Evolutionary conservation across 2,797 vertebrate genomes (phyloP).

Genomic region (Aselliscus stoliczkanus): DNA sequence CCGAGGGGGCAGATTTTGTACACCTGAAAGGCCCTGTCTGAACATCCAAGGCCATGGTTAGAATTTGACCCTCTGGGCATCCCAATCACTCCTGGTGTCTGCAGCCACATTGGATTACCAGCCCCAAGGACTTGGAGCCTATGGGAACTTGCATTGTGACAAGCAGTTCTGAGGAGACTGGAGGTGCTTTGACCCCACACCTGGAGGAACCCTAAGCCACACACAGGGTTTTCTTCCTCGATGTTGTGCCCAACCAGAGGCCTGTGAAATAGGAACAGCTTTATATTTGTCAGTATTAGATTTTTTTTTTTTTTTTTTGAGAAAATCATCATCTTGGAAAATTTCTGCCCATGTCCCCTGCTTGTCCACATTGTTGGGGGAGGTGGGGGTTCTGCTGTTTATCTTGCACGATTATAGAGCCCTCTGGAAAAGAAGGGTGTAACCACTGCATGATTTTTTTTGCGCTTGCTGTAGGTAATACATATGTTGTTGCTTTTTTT

Average conservation of each 20-base stretch:
- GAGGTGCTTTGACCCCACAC: background rate
- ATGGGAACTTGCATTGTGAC: too few relatives aligned
- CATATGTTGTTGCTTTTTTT: constrained; percentile 65
- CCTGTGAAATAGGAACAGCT: background rate
- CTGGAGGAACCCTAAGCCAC: background rate
- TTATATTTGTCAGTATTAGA: background rate
- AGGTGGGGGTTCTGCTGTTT: background rate
- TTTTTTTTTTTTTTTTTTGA: background rate
- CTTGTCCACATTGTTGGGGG: background rate
- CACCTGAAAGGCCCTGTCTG: background rate
- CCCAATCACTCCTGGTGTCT: background rate
- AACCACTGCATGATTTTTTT: constrained; percentile 68
- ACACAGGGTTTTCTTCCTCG: background rate
- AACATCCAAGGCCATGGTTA: background rate
- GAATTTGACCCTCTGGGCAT: background rate
- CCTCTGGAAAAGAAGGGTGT: background rate
- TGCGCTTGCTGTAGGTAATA: constrained; percentile 59
- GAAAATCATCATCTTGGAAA: constrained; percentile 5
- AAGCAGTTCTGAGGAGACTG: background rate
- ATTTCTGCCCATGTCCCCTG: background rate
- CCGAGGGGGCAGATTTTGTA: background rate
- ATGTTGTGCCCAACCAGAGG: background rate
- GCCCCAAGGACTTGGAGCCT: background rate
- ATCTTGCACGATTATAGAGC: background rate
- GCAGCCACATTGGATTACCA: background rate